Evolutionary conservation across 2,797 vertebrate species (phyloP), one percentile per base, ranked within the genome.

Genomic region (Aplochiton taeniatus): DNA sequence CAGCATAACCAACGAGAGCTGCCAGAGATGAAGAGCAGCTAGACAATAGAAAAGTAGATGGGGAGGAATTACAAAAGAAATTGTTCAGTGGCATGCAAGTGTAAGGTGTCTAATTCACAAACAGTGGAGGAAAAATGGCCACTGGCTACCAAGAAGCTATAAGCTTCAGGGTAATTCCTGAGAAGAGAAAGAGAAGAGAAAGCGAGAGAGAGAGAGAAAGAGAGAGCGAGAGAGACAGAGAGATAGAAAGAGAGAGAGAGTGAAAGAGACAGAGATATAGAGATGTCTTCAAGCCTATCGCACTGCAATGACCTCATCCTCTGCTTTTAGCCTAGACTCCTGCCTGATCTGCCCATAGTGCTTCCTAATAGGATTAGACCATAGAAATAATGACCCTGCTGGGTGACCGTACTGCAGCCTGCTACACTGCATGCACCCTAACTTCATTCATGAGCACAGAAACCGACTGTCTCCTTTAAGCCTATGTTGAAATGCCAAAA

Each of bases 291-390:
- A 44, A 12, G 12, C 31, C 49, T 42, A 41, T 13, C 11, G 13
- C 43, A 42, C 65, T 70, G 63, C 57, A 49, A 76, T 84, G 79
- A 89, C 80, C 63, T 89, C 85, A 88, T 82, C 51, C 61, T 74
- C 84, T 72, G 66, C 77, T 83, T 86, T 83, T 81, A 90, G 83
- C 78, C 67, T 60, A 57, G 64, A 64, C 65, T 58, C 31, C 59
- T 62, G 76, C 69, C 81, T 79, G 72, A 83, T 80, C 78, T 74
- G 69, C 46, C 51, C 58, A 50, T 9, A 63, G 84, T 65, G 50
- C 69, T 78, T 75, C 65, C 63, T 85, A 82, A 86, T 73, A 83
- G 76, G 85, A 89, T 89, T 87, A 87, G 47, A 53, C 41, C 49
- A 46, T 59, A 16, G 50, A 68, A 86, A 79, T 76, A 81, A 69